A percentile compares a stretch with the other conserved stretches of the same genome.
Conservation (phyloP, 2,113 vertebrate species). For the Microcebus griseorufus region DNA sequence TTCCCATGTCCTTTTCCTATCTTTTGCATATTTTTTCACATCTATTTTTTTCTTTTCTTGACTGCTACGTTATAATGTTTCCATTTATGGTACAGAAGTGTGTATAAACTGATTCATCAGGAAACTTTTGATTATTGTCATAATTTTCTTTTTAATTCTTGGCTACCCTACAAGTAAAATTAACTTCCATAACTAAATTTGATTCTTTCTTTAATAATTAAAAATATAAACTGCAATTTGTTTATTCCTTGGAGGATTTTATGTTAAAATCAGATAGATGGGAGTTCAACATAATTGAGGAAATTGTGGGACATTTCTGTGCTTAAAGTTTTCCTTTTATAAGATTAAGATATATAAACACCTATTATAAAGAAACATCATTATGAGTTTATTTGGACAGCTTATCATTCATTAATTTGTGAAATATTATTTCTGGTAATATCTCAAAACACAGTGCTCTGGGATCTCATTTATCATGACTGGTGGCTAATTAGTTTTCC, state of each 20-base stretch:
- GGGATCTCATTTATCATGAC: neutral
- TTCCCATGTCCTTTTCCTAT: conserved; percentile 27
- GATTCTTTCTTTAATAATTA: neutral
- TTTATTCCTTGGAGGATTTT: neutral
- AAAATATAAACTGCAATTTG: neutral
- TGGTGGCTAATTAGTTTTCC: neutral
- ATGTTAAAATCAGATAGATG: neutral
- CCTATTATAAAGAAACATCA: neutral
- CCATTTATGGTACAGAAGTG: neutral
- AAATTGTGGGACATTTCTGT: neutral
- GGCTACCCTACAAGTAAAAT: conserved; percentile 31
- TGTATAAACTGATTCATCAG: neutral
- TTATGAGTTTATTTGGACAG: neutral
- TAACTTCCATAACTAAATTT: neutral
- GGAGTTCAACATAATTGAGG: neutral
- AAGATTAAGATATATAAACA: neutral
- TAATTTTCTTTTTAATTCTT: neutral
- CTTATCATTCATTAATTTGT: neutral
- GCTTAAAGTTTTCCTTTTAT: neutral
- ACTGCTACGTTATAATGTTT: neutral
- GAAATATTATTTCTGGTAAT: neutral
- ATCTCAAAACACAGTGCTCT: neutral
- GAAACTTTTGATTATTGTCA: neutral
- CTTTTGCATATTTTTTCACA: neutral
- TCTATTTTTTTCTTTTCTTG: neutral